Evolutionary conservation across 1,140 invertebrate genomes (phyloP), one percentile per base, ranked within the genome.

Genomic region (Brachionus rotundiformis): DNA sequence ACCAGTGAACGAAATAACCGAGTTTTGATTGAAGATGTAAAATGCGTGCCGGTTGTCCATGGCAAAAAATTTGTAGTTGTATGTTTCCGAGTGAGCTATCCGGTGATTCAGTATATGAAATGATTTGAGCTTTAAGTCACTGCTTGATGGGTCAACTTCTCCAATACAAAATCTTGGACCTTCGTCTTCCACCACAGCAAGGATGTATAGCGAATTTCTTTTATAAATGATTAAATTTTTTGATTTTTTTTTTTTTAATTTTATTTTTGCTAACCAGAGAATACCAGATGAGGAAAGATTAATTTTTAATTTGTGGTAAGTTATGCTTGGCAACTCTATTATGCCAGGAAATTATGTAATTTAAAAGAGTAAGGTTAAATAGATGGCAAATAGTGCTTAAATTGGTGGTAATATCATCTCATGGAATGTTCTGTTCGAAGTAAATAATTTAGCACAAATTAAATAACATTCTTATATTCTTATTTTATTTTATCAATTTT

Each of bases 41-140:
- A 79, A 79, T 39, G 76, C 47, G 29, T 79, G 76, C 8, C 25
- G 76, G 16, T 79, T 63, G 47, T 79, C 47, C 47, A 79, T 59
- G 25, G 76, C 76, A 27, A 36, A 63, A 29, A 54, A 41, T 63
- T 54, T 79, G 27, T 23, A 79, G 13, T 79, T 29, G 8, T 33
- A 68, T n/a, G 8, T 41, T 16, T 68, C 63, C n/a, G 33, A 73
- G 7, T 39, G 68, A 25, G 10, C 8, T 11, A 73, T 1, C 25
- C 19, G 68, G 36, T 79, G 47, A n/a, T 31, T 63, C 25, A 79
- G n/a, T 31, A 79, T 36, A 13, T 59, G 47, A 63, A 41, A 63
- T 33, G 59, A 8, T n/a, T 79, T 79, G 7, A 79, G 13, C 47
- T 16, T 79, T 8, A 59, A 2, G 11, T 59, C 76, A 59, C 59